Evolutionary conservation across 1,140 invertebrate species (phyloP).

Genomic region (Pomacea maculata): DNA sequence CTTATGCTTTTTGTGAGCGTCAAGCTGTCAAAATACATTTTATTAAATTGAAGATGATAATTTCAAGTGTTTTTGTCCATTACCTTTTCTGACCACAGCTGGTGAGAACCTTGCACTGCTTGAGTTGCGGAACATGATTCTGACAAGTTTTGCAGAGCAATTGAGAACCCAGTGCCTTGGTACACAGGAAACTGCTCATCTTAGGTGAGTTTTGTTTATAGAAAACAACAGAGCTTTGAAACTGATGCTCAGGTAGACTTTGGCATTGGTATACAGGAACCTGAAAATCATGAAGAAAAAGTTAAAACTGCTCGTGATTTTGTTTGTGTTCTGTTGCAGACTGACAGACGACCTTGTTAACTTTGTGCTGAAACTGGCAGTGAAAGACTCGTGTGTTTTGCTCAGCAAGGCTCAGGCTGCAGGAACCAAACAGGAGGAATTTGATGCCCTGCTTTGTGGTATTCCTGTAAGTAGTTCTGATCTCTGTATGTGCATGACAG

Average conservation of each 20-base stretch:
- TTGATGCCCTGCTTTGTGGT: constrained; percentile 52
- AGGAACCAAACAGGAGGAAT: constrained; percentile 36
- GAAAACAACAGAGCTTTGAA: too few species aligned
- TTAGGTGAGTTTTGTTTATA: not conserved
- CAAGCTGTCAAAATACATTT: too few species aligned
- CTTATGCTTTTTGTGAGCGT: too few species aligned
- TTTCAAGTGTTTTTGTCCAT: too few species aligned
- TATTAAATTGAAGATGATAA: too few species aligned
- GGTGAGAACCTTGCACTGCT: constrained; percentile 37
- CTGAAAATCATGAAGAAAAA: too few species aligned
- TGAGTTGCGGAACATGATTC: constrained; percentile 54
- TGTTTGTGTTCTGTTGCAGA: constrained; percentile 31
- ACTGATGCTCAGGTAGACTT: too few species aligned
- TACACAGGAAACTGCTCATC: constrained; percentile 16
- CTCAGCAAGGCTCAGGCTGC: constrained; percentile 46
- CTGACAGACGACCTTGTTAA: constrained; percentile 56
- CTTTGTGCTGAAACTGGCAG: constrained; percentile 58
- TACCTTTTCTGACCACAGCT: constrained; percentile 22
- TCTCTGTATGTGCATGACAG: too few species aligned
- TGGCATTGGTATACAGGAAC: too few species aligned
- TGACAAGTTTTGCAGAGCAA: constrained; percentile 56
- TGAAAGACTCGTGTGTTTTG: constrained; percentile 57
- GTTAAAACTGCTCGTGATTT: too few species aligned
- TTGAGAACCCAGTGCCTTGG: constrained; percentile 38
- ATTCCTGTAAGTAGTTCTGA: constrained; percentile 52